A percentile compares a stretch with the other conserved stretches of the same genome.
phyloP scores from a whole-genome alignment of 2,113 vertebrate genomes.

The Chaetura pelagica region DNA sequence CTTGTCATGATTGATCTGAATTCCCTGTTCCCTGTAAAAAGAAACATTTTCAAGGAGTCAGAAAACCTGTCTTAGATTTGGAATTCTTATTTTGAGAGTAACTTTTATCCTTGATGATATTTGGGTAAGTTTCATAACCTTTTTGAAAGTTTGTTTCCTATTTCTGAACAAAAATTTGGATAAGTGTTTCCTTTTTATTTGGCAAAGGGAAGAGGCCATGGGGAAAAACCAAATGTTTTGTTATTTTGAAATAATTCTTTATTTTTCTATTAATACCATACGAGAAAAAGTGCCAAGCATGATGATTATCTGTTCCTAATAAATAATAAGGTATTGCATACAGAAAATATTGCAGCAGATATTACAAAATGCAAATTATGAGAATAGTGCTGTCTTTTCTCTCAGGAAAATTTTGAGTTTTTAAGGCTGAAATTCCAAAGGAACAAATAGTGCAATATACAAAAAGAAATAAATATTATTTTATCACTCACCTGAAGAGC shows the following conservation, averaged over 20 bases:
- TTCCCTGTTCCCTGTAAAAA: background rate
- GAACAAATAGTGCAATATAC: background rate
- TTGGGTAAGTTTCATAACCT: background rate
- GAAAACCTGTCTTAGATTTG: background rate
- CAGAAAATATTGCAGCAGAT: background rate
- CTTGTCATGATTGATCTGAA: rapidly evolving
- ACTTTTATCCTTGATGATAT: background rate
- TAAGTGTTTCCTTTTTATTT: background rate
- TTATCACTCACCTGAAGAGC: background rate
- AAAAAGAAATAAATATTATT: background rate
- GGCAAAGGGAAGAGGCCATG: rapidly evolving
- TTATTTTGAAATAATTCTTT: background rate
- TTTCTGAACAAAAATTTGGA: background rate
- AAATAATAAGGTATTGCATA: background rate
- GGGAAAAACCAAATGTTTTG: rapidly evolving
- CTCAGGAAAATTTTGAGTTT: background rate
- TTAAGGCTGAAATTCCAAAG: background rate
- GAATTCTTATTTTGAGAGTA: background rate
- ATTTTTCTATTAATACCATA: background rate
- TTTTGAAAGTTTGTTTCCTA: background rate
- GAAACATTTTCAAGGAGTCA: background rate
- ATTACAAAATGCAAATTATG: background rate
- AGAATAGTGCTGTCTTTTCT: background rate
- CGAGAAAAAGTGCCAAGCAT: background rate
- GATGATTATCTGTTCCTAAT: background rate